Conservation (phyloP, 2,888 invertebrate species). For the Drosophila suboccidentalis region DNA sequence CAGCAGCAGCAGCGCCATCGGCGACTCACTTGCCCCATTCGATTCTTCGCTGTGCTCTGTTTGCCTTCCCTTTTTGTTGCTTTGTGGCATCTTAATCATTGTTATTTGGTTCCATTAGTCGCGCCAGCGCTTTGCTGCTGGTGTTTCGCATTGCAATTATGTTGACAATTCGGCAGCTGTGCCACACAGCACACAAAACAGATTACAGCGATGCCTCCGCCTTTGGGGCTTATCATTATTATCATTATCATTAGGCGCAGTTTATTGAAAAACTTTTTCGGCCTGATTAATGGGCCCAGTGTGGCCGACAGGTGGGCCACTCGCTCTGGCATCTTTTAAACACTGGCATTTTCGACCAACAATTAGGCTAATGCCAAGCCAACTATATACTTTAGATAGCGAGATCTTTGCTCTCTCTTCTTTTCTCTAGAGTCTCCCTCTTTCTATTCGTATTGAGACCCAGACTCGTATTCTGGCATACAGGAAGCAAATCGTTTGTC, state of each 20-base stretch:
- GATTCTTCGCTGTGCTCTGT: background rate
- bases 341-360: constrained; percentile 32
- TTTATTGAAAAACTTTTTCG: constrained; percentile 72
- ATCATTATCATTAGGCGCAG: constrained; percentile 71
- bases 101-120: constrained; percentile 78
- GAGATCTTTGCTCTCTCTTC: constrained; percentile 11
- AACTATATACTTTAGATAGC: constrained; percentile 30
- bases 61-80: constrained; percentile 24
- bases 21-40: constrained; percentile 16
- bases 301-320: constrained; percentile 63
- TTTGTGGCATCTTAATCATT: constrained; percentile 71
- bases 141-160: constrained; percentile 76
- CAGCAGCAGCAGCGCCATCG: constrained; percentile 14
- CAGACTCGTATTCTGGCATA: constrained; percentile 21
- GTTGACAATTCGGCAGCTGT: constrained; percentile 73
- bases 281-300: constrained; percentile 71
- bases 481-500: constrained; percentile 72
- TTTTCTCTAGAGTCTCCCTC: background rate
- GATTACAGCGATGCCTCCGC: constrained; percentile 55
- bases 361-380: constrained; percentile 60
- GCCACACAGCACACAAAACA: constrained; percentile 21
- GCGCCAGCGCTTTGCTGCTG: constrained; percentile 65
- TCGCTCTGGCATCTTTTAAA: constrained; percentile 42
- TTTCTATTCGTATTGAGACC: background rate
- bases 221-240: constrained; percentile 67